phyloP scores from a whole-genome alignment of 30 jellyfish, hydroid and myxozoan species.

The Clytia hemisphaerica region DNA sequence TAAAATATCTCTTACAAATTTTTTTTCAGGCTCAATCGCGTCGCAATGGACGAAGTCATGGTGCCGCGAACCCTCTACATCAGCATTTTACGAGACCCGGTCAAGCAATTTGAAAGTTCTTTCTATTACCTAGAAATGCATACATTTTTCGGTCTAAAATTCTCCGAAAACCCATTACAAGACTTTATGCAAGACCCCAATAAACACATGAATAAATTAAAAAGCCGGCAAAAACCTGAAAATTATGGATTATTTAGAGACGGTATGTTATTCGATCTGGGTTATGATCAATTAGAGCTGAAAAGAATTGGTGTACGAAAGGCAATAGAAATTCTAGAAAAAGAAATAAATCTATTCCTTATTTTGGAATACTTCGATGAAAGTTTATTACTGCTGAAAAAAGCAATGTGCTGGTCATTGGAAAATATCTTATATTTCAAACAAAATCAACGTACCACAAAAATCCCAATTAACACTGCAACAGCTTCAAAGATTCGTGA shows the following conservation, averaged over 20 bases:
- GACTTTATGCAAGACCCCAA: conserved; percentile 87
- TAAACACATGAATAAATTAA: conserved; percentile 59
- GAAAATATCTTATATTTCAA: conserved; percentile 80
- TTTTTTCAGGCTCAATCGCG: conserved; percentile 51
- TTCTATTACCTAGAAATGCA: conserved; percentile 75
- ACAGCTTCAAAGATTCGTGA: conserved; percentile 29
- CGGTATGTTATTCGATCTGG: conserved; percentile 94
- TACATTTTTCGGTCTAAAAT: conserved; percentile 41
- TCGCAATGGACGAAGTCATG: conserved; percentile 77
- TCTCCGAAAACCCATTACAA: conserved; percentile 57
- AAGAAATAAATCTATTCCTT: conserved; percentile 77
- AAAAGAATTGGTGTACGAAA: conserved; percentile 18
- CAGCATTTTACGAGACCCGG: conserved; percentile 82
- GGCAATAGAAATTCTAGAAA: conserved; percentile 40
- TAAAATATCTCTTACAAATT: no score
- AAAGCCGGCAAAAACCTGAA: conserved; percentile 63
- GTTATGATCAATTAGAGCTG: conserved; percentile 72
- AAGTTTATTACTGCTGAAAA: conserved; percentile 75
- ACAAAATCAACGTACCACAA: conserved; percentile 65
- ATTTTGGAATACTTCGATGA: conserved; percentile 85
- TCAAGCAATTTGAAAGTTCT: conserved; percentile 83
- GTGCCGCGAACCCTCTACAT: conserved; percentile 58
- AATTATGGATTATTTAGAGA: conserved; percentile 58
- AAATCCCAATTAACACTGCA: conserved; percentile 9
- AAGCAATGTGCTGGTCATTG: conserved; percentile 71